Conservation (phyloP, 1,140 invertebrate species). For the Drosophila fuyamai region DNA sequence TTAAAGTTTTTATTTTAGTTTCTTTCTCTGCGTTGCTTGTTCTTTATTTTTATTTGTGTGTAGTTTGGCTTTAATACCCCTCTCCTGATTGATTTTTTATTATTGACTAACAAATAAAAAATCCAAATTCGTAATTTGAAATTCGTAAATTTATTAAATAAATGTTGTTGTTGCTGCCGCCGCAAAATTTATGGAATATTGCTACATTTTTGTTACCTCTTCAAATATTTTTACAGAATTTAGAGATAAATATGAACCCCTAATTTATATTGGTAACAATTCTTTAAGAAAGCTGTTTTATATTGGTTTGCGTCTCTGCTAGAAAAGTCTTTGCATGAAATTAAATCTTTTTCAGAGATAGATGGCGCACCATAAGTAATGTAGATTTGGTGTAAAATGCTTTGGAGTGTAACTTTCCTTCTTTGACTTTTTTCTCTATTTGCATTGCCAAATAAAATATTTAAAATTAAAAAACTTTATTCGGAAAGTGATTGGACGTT, state of each 20-base stretch:
- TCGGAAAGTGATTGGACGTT: no score
- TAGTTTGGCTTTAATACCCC: slow-evolving; percentile 10
- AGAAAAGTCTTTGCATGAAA: neutral
- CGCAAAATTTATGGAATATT: slow-evolving; percentile 2
- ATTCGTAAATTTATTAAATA: slow-evolving; percentile 4
- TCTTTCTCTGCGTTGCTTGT: slow-evolving; percentile 17
- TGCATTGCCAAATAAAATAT: no score
- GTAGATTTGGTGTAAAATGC: neutral
- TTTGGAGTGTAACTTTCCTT: no score
- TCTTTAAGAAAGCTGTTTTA: neutral
- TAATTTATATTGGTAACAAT: neutral
- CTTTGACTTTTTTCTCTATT: no score
- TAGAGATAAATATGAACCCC: no score
- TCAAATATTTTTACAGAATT: no score
- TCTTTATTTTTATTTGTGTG: slow-evolving; percentile 8
- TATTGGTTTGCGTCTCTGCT: slow-evolving; percentile 10
- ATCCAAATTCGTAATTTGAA: slow-evolving; percentile 19
- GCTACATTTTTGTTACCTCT: neutral
- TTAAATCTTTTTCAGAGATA: neutral
- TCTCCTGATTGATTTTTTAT: slow-evolving; percentile 12
- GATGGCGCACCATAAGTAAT: slow-evolving; percentile 4
- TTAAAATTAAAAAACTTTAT: no score
- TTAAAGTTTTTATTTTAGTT: slow-evolving; percentile 23
- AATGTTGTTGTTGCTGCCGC: slow-evolving; percentile 35
- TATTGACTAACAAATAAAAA: slow-evolving; percentile 55